These are phyloP conservation scores for Drosophila tripunctata DNA, from an alignment of 2,888 invertebrate species.

Conservation along the genomic window DNA sequence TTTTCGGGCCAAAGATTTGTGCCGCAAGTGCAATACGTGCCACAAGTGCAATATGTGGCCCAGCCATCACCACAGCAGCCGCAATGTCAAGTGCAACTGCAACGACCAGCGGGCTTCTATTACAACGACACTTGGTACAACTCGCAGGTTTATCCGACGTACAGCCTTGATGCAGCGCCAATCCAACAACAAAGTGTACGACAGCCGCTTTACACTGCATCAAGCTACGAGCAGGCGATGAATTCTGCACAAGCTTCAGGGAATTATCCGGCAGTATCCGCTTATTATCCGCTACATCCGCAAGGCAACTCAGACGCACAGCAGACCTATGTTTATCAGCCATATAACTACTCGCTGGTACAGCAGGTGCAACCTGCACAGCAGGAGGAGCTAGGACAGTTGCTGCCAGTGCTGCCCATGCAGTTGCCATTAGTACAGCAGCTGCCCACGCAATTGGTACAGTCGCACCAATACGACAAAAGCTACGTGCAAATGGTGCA, in stretches of 20 bases:
- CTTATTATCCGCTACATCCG: background rate
- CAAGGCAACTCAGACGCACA: background rate
- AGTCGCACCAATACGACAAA: background rate
- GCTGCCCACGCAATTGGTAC: background rate
- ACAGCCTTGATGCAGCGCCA: background rate
- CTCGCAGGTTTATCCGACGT: background rate
- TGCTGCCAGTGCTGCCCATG: background rate
- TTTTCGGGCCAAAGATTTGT: background rate
- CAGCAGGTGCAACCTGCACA: background rate
- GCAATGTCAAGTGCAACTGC: background rate
- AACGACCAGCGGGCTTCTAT: constrained; percentile 1
- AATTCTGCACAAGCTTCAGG: no score
- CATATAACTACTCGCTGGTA: background rate
- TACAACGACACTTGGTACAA: constrained; percentile 28
- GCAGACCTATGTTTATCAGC: background rate
- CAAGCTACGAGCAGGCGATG: no score
- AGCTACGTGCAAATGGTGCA: background rate
- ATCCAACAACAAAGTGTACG: background rate
- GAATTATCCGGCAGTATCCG: no score
- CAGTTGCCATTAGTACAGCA: background rate
- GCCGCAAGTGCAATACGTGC: background rate
- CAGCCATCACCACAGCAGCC: background rate
- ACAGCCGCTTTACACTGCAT: no score
- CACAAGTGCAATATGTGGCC: no score
- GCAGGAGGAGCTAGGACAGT: no score